A percentile compares a stretch with the other conserved stretches of the same genome.
Evolutionary conservation across 1,140 invertebrate genomes (phyloP).

Genomic region (Drosophila pectinifera): DNA sequence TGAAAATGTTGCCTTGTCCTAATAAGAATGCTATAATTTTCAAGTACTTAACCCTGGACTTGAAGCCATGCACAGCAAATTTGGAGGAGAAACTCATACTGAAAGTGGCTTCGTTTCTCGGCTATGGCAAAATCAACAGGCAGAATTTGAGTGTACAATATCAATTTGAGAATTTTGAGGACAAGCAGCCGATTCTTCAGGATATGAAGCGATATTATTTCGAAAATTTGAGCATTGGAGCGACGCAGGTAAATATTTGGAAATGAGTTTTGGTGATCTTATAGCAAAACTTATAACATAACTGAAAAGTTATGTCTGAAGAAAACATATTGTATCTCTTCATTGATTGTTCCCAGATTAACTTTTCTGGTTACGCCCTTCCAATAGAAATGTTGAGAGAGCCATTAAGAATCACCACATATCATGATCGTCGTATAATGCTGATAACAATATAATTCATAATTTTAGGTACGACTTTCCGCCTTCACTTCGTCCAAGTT

Average conservation of each 20-base stretch:
- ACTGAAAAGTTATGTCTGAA: no score
- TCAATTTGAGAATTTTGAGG: slow-evolving; percentile 87
- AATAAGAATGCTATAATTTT: slow-evolving; percentile 92
- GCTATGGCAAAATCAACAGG: slow-evolving; percentile 84
- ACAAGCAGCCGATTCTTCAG: slow-evolving; percentile 90
- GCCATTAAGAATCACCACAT: no score
- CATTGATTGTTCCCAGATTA: no score
- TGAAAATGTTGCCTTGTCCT: slow-evolving; percentile 89
- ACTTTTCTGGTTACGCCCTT: no score
- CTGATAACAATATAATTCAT: slow-evolving; percentile 6
- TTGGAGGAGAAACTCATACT: slow-evolving; percentile 95
- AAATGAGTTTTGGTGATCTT: slow-evolving; percentile 73
- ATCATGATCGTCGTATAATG: no score
- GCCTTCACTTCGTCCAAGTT: slow-evolving; percentile 94
- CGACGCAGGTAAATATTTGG: slow-evolving; percentile 86
- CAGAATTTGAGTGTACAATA: slow-evolving; percentile 54
- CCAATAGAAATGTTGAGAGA: no score
- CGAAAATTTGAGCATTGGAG: slow-evolving; percentile 92
- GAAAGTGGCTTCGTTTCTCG: slow-evolving; percentile 91
- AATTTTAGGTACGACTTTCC: slow-evolving; percentile 90
- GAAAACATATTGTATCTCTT: no score
- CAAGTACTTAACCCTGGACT: slow-evolving; percentile 91
- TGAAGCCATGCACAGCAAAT: slow-evolving; percentile 93
- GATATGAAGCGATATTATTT: slow-evolving; percentile 96
- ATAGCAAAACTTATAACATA: background rate